Evolutionary conservation across 2,113 vertebrate species (phyloP).

Genomic region (Cynopterus brachyotis): DNA sequence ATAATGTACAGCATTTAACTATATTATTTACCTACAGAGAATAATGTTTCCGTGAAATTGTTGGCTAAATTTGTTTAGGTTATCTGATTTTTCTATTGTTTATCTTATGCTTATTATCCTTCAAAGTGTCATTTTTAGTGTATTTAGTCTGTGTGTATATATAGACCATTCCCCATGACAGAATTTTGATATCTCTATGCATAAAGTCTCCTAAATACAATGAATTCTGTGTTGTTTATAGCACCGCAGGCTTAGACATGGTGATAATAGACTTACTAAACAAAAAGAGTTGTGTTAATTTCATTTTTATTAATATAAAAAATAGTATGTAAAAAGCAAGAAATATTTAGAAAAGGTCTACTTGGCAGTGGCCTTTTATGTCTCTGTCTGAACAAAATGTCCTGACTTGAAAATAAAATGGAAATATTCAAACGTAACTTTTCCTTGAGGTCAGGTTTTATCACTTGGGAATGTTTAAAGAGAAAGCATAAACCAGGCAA

Average conservation of each 20-base stretch:
- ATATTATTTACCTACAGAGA: conserved; percentile 35
- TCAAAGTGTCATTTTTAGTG: not conserved
- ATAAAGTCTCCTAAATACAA: not conserved
- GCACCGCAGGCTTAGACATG: too few species aligned
- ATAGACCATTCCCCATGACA: conserved; percentile 3
- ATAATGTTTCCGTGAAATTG: conserved; percentile 7
- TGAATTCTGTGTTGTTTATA: conserved; percentile 16
- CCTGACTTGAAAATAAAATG: conserved; percentile 40
- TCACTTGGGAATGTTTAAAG: conserved; percentile 45
- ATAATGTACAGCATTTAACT: not conserved
- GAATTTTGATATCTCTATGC: not conserved
- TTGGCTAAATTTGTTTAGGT: conserved; percentile 35
- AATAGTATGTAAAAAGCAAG: not conserved
- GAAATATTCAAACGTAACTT: conserved; percentile 23
- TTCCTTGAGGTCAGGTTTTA: conserved; percentile 48
- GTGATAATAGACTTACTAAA: conserved; percentile 5
- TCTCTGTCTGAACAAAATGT: not conserved
- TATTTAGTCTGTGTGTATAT: not conserved
- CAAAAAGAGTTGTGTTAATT: conserved; percentile 5
- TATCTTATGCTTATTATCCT: conserved; percentile 47
- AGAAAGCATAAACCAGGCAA: conserved; percentile 14
- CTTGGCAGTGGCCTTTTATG: not conserved
- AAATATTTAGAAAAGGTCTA: not conserved
- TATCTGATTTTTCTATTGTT: conserved; percentile 57
- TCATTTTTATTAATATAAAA: not conserved